A percentile compares a stretch with the other conserved stretches of the same genome.
Evolutionary conservation across 1,140 invertebrate species (phyloP).

Genomic region (Carcinoscorpius rotundicauda): DNA sequence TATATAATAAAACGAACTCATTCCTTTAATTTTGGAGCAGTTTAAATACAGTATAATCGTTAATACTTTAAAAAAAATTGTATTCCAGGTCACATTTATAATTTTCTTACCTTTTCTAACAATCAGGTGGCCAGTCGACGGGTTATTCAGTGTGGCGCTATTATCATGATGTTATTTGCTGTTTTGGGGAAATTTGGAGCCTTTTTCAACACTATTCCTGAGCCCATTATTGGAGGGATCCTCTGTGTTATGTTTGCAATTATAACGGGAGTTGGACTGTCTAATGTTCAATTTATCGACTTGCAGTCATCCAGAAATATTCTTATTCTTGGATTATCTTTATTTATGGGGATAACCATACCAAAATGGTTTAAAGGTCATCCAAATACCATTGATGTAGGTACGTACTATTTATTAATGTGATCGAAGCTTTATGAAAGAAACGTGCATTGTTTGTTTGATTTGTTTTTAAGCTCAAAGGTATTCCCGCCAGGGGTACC

Average conservation of each 20-base stretch:
- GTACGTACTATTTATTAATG: background rate
- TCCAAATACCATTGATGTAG: constrained; percentile 31
- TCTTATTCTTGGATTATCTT: constrained; percentile 70
- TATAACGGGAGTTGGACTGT: constrained; percentile 66
- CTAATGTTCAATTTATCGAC: constrained; percentile 66
- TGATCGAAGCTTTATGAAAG: too few species aligned
- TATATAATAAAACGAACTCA: too few species aligned
- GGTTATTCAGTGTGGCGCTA: constrained; percentile 32
- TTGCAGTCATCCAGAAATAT: constrained; percentile 64
- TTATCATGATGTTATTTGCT: constrained; percentile 63
- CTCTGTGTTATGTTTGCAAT: constrained; percentile 79
- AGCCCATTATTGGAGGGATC: constrained; percentile 70
- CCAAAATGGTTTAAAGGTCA: constrained; percentile 59
- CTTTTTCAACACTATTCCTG: constrained; percentile 73
- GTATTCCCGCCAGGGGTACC: too few species aligned
- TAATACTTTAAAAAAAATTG: too few species aligned
- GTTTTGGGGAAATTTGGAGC: constrained; percentile 69
- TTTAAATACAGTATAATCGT: too few species aligned
- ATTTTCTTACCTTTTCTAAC: too few species aligned
- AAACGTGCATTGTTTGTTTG: too few species aligned
- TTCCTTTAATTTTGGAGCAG: too few species aligned
- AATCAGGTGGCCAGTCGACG: constrained; percentile 8
- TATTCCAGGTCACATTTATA: too few species aligned
- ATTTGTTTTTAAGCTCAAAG: too few species aligned
- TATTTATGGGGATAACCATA: constrained; percentile 66